Evolutionary conservation across 2,797 vertebrate species (phyloP).

Genomic region (Alfaro cultratus): DNA sequence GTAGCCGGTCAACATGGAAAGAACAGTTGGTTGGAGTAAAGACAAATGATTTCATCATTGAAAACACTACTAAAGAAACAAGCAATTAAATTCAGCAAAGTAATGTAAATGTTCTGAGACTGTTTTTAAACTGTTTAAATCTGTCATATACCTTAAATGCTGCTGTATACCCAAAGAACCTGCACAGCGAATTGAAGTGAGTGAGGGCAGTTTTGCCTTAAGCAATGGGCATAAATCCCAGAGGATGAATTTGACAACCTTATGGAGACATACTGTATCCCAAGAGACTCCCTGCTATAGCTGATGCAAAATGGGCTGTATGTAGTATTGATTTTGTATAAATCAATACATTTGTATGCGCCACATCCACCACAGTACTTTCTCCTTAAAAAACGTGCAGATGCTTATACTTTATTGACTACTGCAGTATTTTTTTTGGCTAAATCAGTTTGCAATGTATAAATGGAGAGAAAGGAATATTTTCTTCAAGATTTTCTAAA

Average conservation of each 20-base stretch:
- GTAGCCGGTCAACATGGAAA: not conserved
- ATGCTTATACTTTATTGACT: conserved; percentile 3
- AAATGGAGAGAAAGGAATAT: not conserved
- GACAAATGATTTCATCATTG: not conserved
- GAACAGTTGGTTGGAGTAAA: not conserved
- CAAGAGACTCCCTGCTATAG: conserved; percentile 3
- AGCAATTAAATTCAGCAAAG: not conserved
- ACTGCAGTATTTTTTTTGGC: not conserved
- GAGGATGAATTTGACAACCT: not conserved
- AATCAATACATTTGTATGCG: not conserved
- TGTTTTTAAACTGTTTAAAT: not conserved
- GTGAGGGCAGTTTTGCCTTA: not conserved
- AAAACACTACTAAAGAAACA: not conserved
- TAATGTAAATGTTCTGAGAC: not conserved
- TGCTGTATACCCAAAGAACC: not conserved
- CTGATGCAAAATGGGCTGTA: conserved; percentile 2
- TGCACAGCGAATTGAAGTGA: not conserved
- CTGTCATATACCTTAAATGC: not conserved
- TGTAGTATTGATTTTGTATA: conserved; percentile 3
- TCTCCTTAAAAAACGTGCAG: not conserved
- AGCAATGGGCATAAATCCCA: conserved; percentile 3
- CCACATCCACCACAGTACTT: not conserved
- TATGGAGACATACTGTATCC: not conserved
- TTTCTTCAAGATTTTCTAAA: not conserved
- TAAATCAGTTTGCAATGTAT: conserved; percentile 5